Evolutionary conservation across 2,797 vertebrate genomes (phyloP).

Genomic region (Rallus crepitans): DNA sequence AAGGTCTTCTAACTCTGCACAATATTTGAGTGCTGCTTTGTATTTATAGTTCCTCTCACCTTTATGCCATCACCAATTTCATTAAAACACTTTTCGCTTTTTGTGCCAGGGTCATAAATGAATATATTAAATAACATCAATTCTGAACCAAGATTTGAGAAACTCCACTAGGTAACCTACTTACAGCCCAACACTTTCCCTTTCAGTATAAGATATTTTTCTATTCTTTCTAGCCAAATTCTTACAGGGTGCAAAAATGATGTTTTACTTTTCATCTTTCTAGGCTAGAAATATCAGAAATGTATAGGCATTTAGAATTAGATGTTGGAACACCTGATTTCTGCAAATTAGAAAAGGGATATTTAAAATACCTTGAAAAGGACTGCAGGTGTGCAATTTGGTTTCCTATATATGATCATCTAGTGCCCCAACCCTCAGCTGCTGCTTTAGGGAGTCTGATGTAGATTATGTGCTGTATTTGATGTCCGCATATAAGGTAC

Average conservation of each 20-base stretch:
- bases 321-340: not conserved
- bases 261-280: not conserved
- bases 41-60: constrained; percentile 26
- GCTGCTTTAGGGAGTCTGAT: not conserved
- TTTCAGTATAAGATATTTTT: not conserved
- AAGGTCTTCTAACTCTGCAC: constrained; percentile 13
- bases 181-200: not conserved
- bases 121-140: not conserved
- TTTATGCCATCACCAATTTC: constrained; percentile 26
- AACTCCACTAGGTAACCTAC: not conserved
- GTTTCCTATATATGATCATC: not conserved
- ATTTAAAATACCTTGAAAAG: not conserved
- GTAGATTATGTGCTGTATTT: not conserved
- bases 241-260: not conserved
- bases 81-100: constrained; percentile 25
- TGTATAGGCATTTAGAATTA: not conserved
- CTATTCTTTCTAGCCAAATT: not conserved
- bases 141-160: not conserved
- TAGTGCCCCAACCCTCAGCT: not conserved
- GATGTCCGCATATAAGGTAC: not conserved
- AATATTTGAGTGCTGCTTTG: not conserved
- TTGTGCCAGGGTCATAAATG: not conserved
- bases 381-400: not conserved
- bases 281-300: not conserved
- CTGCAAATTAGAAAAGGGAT: not conserved